Base-by-base conservation (phyloP, 2,888 invertebrate species). In the Antheraea assamensis region DNA sequence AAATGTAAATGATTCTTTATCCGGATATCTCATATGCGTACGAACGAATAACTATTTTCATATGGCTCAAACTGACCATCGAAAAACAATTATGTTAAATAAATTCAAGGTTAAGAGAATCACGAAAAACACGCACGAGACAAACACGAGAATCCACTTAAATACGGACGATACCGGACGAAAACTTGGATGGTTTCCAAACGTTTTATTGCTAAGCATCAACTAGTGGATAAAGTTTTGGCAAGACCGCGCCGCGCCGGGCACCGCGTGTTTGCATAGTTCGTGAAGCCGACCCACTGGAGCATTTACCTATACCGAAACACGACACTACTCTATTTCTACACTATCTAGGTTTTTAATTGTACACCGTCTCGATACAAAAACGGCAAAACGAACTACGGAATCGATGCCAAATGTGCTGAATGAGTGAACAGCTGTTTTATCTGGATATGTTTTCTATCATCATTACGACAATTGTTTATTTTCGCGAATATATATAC, bases 121-220 rank as follows among this genome's bases (percentile, higher is more conserved):
- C 70, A 73, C 70, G 70, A 72, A 71, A 61, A 42, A 74, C 70
- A 75, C 75, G 74, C 42, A 42, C 73, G 70, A 72, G 72, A 73
- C 68, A 61, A 42, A 74, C 70, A 75, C 75, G 74, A 73, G 76
- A 78, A 76, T 78, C 76, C 80, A 79, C 77, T 80, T 77, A 77
- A 83, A 82, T 83, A 78, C 76, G 76, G 77, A 80, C 81, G 76
- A 80, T 78, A 78, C 81, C 74, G 70, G 42, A 75, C 78, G 75
- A 81, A 76, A 77, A 78, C 80, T 89, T 90, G 91, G 90, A 87
- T 74, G 70, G 71, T 49, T 76, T 85, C 89, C 89, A 90, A 83
- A 76, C 58, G 75, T 81, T 83, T 85, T 87, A 88, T 86, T 82
- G 80, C 86, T 85, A 85, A 86, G 86, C 86, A 80, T 78, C 76